These are phyloP conservation scores for Dinomys branickii DNA, from an alignment of 2,113 vertebrate species.

Conservation along the genomic window DNA sequence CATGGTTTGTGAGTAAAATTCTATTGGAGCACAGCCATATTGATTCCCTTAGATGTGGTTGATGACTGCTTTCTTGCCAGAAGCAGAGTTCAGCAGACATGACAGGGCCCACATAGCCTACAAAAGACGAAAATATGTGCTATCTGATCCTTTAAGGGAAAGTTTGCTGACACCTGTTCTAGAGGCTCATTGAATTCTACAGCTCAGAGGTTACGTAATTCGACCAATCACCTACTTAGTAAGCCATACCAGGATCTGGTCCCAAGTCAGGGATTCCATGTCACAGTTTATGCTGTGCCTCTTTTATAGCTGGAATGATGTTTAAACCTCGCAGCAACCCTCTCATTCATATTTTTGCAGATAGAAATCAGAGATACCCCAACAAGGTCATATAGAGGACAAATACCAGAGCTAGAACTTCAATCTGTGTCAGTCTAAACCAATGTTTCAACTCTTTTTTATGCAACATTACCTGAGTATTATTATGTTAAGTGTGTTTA, in stretches of 20 bases:
- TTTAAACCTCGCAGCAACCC: not conserved
- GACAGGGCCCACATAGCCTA: not conserved
- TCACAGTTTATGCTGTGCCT: not conserved
- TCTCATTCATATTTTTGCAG: not conserved
- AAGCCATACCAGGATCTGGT: not conserved
- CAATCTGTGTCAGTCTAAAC: not conserved
- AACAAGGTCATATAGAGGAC: not conserved
- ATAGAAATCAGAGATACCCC: not conserved
- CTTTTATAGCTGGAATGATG: not conserved
- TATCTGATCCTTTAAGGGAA: not conserved
- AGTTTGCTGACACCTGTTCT: not conserved
- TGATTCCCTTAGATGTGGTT: not conserved
- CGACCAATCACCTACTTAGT: not conserved
- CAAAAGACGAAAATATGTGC: constrained; percentile 3
- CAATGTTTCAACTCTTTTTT: not conserved
- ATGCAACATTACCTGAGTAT: not conserved
- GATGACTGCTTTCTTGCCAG: not conserved
- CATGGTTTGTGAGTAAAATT: not conserved
- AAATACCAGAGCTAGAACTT: not conserved
- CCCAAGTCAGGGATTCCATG: too few relatives aligned
- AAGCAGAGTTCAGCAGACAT: not conserved
- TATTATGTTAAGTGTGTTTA: not conserved
- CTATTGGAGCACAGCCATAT: not conserved
- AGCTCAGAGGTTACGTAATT: not conserved
- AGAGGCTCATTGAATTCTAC: not conserved